These are phyloP conservation scores for Leptinotarsa juncta DNA, from an alignment of 2,888 invertebrate genomes.

Conservation along the genomic window DNA sequence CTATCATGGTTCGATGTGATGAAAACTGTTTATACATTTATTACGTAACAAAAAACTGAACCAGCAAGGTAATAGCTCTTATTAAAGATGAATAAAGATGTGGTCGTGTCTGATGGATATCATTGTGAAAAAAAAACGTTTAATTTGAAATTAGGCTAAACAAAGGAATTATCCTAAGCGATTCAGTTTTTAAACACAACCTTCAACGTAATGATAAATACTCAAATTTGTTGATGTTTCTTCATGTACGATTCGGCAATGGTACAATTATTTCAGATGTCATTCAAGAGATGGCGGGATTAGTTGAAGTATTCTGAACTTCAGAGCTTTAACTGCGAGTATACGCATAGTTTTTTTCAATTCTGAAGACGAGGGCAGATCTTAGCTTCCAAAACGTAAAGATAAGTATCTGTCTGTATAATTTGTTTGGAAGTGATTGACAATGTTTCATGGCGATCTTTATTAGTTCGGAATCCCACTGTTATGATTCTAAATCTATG, in stretches of 20 bases:
- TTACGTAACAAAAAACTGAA: not conserved
- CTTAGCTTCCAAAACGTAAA: too few relatives aligned
- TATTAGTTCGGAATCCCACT: too few relatives aligned
- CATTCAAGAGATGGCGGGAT: not conserved
- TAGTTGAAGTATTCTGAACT: not conserved
- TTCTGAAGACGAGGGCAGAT: too few relatives aligned
- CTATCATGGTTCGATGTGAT: conserved; percentile 3
- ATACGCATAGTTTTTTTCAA: too few relatives aligned
- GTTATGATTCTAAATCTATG: too few relatives aligned
- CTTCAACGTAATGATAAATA: not conserved
- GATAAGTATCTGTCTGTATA: too few relatives aligned
- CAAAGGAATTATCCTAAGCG: not conserved
- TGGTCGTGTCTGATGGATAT: not conserved
- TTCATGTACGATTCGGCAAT: not conserved
- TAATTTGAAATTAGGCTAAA: not conserved
- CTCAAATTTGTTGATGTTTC: not conserved
- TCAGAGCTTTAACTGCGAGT: too few relatives aligned
- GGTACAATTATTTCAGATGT: not conserved
- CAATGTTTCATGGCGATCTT: too few relatives aligned
- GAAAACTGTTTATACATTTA: not conserved
- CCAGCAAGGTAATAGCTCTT: not conserved
- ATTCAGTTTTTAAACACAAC: not conserved
- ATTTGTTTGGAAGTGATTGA: too few relatives aligned
- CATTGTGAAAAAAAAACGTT: not conserved
- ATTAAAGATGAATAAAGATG: conserved; percentile 1